Conservation (phyloP, 2,797 vertebrate species). For the Ataeniobius toweri region DNA sequence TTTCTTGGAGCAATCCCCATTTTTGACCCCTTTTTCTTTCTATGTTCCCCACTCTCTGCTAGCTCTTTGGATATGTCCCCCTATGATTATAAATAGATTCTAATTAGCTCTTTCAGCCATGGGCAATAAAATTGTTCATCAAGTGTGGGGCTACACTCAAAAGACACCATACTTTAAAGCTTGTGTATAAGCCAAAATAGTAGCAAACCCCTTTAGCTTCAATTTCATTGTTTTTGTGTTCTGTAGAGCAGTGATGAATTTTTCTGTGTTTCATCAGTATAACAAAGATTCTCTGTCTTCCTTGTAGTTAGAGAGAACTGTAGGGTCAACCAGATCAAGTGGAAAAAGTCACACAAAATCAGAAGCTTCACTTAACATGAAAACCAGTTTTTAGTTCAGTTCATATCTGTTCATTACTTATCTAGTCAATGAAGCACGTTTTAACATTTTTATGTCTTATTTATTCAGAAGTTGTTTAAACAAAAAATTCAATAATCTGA, state of each 20-base stretch:
- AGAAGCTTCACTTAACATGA: not conserved
- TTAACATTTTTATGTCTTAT: not conserved
- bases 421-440: not conserved
- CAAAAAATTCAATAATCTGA: not conserved
- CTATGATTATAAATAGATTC: slow-evolving; percentile 81
- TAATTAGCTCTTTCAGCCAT: slow-evolving; percentile 78
- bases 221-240: slow-evolving; percentile 39
- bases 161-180: slow-evolving; percentile 63
- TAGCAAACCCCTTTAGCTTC: slow-evolving; percentile 57
- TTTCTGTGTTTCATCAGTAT: slow-evolving; percentile 52
- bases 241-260: slow-evolving; percentile 47
- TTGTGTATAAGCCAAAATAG: slow-evolving; percentile 60
- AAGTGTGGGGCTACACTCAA: slow-evolving; percentile 58
- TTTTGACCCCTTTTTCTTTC: slow-evolving; percentile 27
- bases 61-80: slow-evolving; percentile 72
- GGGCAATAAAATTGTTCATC: slow-evolving; percentile 74
- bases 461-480: not conserved
- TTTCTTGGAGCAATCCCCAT: slow-evolving; percentile 27
- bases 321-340: slow-evolving; percentile 36
- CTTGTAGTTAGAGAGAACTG: slow-evolving; percentile 27
- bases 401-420: not conserved
- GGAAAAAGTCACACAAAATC: slow-evolving; percentile 22
- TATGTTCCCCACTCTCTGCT: slow-evolving; percentile 26
- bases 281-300: slow-evolving; percentile 55
- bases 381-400: not conserved